Conservation (phyloP, 2,113 vertebrate genomes). For the Elachura formosa region DNA sequence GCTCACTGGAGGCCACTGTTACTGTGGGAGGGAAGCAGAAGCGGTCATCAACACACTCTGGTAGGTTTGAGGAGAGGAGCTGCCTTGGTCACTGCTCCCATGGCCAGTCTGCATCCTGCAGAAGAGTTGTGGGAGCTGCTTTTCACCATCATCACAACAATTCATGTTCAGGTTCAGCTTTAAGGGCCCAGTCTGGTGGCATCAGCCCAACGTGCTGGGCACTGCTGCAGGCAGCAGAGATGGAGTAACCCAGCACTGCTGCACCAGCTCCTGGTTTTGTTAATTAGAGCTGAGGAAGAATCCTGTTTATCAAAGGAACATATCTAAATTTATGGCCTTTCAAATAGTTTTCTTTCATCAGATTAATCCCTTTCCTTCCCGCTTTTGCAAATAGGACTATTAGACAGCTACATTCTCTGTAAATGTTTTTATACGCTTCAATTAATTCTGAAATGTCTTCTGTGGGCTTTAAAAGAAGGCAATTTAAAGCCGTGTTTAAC, state of each 20-base stretch:
- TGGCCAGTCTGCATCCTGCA: background rate
- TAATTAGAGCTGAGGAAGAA: background rate
- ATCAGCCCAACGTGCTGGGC: background rate
- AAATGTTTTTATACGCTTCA: constrained; percentile 65
- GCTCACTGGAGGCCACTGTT: constrained; percentile 82
- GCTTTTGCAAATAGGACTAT: constrained; percentile 16
- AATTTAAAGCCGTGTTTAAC: constrained; percentile 72
- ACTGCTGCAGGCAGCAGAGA: background rate
- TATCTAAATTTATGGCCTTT: constrained; percentile 41
- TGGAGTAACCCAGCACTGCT: background rate
- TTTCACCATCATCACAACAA: background rate
- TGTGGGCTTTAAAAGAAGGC: constrained; percentile 67
- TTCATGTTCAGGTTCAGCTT: background rate
- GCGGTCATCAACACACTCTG: accelerated
- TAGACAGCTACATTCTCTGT: constrained; percentile 44
- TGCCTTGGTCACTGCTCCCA: background rate
- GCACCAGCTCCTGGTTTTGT: background rate
- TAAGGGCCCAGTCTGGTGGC: background rate
- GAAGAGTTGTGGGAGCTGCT: background rate
- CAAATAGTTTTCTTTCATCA: constrained; percentile 41
- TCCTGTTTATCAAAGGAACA: background rate
- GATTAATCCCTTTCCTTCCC: constrained; percentile 34
- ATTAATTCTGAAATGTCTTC: constrained; percentile 63
- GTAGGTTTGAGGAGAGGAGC: background rate
- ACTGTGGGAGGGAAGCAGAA: constrained; percentile 59